Conservation (phyloP, 2,113 vertebrate species). For the Laticauda colubrina region DNA sequence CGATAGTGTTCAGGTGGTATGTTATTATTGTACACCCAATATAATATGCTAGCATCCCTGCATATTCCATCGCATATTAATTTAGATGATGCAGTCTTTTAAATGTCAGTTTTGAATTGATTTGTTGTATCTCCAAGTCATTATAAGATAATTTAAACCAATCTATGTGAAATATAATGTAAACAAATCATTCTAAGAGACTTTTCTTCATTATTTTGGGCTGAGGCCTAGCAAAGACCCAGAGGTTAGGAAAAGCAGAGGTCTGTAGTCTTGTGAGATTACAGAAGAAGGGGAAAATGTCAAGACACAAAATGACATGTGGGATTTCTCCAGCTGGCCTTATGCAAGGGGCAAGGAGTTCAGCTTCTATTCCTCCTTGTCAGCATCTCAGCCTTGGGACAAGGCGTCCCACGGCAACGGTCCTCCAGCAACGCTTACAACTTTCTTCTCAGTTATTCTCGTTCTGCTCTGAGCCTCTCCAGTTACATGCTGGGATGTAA, state of each 20-base stretch:
- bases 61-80: background rate
- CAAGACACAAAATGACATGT: background rate
- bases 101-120: background rate
- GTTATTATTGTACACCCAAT: background rate
- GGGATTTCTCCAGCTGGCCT: background rate
- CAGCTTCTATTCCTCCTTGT: conserved; percentile 23
- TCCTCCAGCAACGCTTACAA: background rate
- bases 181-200: background rate
- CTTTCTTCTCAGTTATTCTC: conserved; percentile 24
- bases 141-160: background rate
- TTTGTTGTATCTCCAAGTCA: background rate
- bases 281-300: background rate
- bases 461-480: conserved; percentile 20
- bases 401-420: background rate
- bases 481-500: conserved; percentile 32
- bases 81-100: background rate
- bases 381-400: conserved; percentile 24
- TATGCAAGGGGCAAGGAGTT: background rate
- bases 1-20: background rate
- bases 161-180: background rate
- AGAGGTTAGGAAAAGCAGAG: background rate
- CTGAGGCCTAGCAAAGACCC: no score
- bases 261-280: background rate
- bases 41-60: background rate
- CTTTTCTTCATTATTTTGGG: background rate